Base-by-base conservation (phyloP, 1,140 invertebrate species). In the Atopsyche davidsoni region DNA sequence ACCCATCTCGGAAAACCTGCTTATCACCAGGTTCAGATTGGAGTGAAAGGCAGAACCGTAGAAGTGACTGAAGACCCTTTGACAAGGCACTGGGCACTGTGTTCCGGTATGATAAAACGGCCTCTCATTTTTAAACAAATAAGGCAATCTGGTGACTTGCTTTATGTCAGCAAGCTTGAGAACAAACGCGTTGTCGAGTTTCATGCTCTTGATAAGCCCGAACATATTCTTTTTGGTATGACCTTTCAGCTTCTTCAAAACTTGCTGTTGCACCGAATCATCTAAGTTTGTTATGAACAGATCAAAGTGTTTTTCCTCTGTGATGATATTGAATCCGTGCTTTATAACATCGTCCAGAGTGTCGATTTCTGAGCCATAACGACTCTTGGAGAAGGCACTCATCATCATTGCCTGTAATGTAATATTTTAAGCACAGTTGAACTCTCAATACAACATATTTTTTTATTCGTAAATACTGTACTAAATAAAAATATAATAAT, bases 1-100 rank as follows among this genome's bases (percentile, higher is more conserved):
- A 9, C 69, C 68, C 9, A 44, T 62, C 62, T 70, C 66, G 36
- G 62, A 64, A 16, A 70, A 51, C 51, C 62, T 61, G 22, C 59
- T 55, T 9, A 70, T 45, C 32, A 69, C 57, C 28, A 61, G 58
- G 43, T 69, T 59, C 16, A 70, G 4, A 36, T 61, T 60, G 21
- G 57, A 57, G 16, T 69, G 51, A 45, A 69, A 70, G 4, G 67
- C 67, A 28, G 67, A 70, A 22, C 69, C 69, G 57, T 70, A 70
- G 11, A 58, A 54, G 6, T 69, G 45, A 0, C 66, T 67, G 38
- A 68, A 69, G 0, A 70, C 68, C 22, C 67, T 64, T 14, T 53
- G 63, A 57, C 67, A 70, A 0, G 68, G 68, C 0, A 70, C 58
- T 3, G 69, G 67, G 51, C 69, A 70, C 11, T 70, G 65, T 16